These are phyloP conservation scores for Mellilla xanthometata DNA, from an alignment of 2,888 invertebrate species.

Conservation along the genomic window DNA sequence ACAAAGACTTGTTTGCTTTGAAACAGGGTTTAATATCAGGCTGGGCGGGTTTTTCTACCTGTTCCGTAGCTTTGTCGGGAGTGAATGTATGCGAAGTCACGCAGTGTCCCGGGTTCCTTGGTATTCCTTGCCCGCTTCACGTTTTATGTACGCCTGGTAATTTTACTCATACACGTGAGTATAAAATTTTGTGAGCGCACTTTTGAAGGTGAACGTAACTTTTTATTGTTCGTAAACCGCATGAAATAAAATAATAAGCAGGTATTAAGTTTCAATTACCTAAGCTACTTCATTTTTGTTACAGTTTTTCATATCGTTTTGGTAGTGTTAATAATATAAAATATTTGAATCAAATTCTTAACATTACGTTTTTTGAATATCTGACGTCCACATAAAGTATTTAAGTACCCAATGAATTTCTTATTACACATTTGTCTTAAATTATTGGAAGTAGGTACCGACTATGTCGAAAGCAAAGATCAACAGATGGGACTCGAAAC, in stretches of 20 bases:
- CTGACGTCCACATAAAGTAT: no score
- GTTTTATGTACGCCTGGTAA: slow-evolving; percentile 50
- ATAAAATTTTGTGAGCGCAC: slow-evolving; percentile 31
- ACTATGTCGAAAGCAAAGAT: slow-evolving; percentile 28
- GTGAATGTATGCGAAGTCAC: slow-evolving; percentile 68
- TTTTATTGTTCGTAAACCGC: slow-evolving; percentile 27
- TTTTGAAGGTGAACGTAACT: slow-evolving; percentile 23
- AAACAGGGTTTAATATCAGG: slow-evolving; percentile 58
- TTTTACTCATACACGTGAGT: slow-evolving; percentile 35
- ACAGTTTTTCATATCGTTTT: no score
- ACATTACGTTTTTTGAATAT: no score
- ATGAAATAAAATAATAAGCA: slow-evolving; percentile 21
- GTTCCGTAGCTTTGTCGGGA: slow-evolving; percentile 59
- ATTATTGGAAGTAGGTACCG: slow-evolving; percentile 7
- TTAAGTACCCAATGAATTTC: no score
- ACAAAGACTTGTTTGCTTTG: slow-evolving; percentile 56
- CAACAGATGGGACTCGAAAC: slow-evolving; percentile 47
- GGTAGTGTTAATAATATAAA: no score
- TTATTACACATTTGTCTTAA: not conserved
- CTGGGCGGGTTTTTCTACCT: slow-evolving; percentile 63
- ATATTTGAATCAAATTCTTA: no score
- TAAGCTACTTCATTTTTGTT: no score
- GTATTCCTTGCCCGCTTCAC: slow-evolving; percentile 50
- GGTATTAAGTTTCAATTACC: not conserved
- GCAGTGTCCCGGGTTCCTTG: slow-evolving; percentile 57